Evolutionary conservation across 92 coral and sea anemone species (phyloP), one percentile per base, ranked within the genome.

Genomic region (Phenganax marumi): DNA sequence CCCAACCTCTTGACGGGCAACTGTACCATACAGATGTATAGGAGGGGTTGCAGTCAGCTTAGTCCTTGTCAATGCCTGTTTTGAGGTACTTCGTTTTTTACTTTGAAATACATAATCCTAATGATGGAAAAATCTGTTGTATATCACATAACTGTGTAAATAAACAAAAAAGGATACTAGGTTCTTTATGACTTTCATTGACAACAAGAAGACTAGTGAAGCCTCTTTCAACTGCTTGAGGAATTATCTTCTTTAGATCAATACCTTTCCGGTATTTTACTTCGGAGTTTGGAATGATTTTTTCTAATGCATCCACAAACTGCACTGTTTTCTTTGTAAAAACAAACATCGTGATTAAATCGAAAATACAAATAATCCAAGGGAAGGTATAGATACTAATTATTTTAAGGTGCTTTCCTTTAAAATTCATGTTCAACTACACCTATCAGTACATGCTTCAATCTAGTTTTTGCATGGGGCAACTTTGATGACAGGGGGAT

Each of bases 251-350:
- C 88, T 94, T 94, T 50, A 94, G 76, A 60, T 94, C 98, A 63
- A 90, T 74, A 56, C 97, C 97, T 84, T 90, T 94, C 46, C 98
- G 85, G 57, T 92, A 90, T 46, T 87, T 82, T 14, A 94, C 90
- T 83, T 94, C 95, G 22, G 98, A 92, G 76, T 94, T 94, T 5
- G 98, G 98, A 71, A 94, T 94, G 25, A 89, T 70, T 79, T 70
- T 77, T 63, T 90, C 84, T 17, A 94, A 87, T 76, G 93, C 98
- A 48, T 92, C 88, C 91, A 94, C 90, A 65, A 94, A 92, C 70
- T 85, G 91, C 8, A 90, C 92, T 22, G 98, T 94, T 80, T 89
- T 89, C 98, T 94, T 33, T 5, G 5, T 33, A 8, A 25, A 48
- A 46, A n/a, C n/a, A 81, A 81, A 4, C 12, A 47, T 57, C 8